Evolutionary conservation across 1,140 invertebrate genomes (phyloP), one percentile per base, ranked within the genome.

Genomic region (Limonius californicus): DNA sequence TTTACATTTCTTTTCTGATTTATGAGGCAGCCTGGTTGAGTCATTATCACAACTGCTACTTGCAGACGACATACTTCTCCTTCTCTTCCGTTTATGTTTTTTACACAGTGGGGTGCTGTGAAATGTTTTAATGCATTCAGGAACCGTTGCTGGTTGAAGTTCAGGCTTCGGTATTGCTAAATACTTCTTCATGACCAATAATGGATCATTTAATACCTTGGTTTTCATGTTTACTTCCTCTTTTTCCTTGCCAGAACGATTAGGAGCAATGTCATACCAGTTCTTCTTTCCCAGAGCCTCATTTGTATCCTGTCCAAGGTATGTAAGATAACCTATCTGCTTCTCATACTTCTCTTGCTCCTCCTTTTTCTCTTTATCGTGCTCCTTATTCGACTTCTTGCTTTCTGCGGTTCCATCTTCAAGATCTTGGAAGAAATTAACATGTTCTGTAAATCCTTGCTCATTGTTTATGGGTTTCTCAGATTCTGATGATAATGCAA

Each of bases 281-380:
- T 87, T 90, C 62, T 84, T 84, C 68, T 88, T 87, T 14, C 88
- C 89, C 1, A 88, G 83, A 8, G 87, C 83, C 79, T 98, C 95
- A 75, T 92, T 87, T 47, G 92, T 89, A 74, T 95, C 91, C 79
- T 99, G 95, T 0, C 95, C 96, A 54, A 99, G 81, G 81, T 98
- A 98, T 42, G 94, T 98, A 14, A 99, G 80, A 72, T 95, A 91
- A 0, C 97, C 97, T 72, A 99, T 96, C 79, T 95, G 92, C 73
- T 98, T 98, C 76, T 99, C 97, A 84, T 96, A 98, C 70, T 96
- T 93, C 76, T 98, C 95, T 39, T 77, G 87, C 76, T 97, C 94
- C 63, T 91, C 87, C 76, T 94, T 96, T 61, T 90, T 87, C 74
- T 98, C 96, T 67, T 85, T 85, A 72, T 97, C 93, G 78, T 95